These are phyloP conservation scores for Drosophila orosa DNA, from an alignment of 1,140 invertebrate species.

Conservation along the genomic window DNA sequence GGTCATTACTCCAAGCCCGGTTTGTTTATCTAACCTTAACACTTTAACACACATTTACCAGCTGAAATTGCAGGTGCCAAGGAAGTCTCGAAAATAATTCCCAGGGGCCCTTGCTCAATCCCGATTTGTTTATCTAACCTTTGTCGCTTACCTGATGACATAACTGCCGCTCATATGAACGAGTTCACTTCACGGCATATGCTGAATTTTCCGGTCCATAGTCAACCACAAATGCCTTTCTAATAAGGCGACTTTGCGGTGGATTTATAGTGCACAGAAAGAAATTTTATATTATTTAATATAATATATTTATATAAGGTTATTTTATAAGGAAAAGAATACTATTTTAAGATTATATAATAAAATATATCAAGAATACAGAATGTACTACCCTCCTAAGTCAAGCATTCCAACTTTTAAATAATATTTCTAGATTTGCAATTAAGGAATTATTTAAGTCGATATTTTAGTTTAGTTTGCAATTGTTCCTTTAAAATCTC, in stretches of 20 bases:
- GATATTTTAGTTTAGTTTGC: too few species aligned
- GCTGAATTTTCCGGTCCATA: slow-evolving; percentile 41
- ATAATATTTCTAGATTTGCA: too few species aligned
- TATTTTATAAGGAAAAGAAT: not conserved
- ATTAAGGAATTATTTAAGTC: not conserved
- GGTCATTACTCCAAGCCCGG: slow-evolving; percentile 15
- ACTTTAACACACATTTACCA: slow-evolving; percentile 14
- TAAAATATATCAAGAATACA: not conserved
- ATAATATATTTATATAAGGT: not conserved
- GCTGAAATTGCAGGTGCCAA: not conserved
- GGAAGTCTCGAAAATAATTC: slow-evolving; percentile 11
- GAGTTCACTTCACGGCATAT: slow-evolving; percentile 31
- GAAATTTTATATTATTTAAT: slow-evolving; percentile 4
- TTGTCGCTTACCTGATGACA: slow-evolving; percentile 51
- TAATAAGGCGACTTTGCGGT: slow-evolving; percentile 29
- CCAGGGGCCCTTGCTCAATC: slow-evolving; percentile 30
- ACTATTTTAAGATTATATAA: not conserved
- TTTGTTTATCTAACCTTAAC: slow-evolving; percentile 49
- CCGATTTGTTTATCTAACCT: slow-evolving; percentile 69
- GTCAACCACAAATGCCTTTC: slow-evolving; percentile 47
- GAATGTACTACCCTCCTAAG: too few species aligned
- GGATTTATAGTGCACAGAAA: slow-evolving; percentile 8
- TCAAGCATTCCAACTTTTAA: not conserved
- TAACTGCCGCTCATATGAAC: slow-evolving; percentile 46
- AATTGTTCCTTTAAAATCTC: rapidly evolving